Percentiles rank a stretch among this genome's conserved stretches.
phyloP scores from a whole-genome alignment of 2,113 vertebrate genomes.

The Terrapene triunguis region DNA sequence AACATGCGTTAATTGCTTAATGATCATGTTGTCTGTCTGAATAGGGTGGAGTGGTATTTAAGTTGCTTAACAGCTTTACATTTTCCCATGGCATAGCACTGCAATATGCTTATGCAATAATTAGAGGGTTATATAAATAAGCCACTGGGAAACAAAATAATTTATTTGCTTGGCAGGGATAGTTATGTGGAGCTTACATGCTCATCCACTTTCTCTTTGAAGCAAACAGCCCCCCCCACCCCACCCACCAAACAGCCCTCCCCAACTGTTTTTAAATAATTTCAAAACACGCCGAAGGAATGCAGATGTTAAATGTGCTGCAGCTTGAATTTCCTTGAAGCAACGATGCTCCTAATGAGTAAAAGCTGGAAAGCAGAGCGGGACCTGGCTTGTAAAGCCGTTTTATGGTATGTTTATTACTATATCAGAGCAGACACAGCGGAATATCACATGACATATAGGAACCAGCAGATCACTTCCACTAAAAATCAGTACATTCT shows the following conservation, averaged over 20 bases:
- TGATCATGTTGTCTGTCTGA: slow-evolving; percentile 75
- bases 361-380: slow-evolving; percentile 64
- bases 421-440: slow-evolving; percentile 27
- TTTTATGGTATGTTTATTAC: slow-evolving; percentile 58
- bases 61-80: slow-evolving; percentile 81
- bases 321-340: slow-evolving; percentile 51
- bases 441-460: not conserved
- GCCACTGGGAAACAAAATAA: slow-evolving; percentile 80
- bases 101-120: slow-evolving; percentile 80
- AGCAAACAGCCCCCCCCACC: not conserved
- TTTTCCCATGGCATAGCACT: slow-evolving; percentile 83
- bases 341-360: slow-evolving; percentile 56
- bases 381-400: slow-evolving; percentile 67
- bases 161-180: slow-evolving; percentile 68
- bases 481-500: not conserved
- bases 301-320: slow-evolving; percentile 46
- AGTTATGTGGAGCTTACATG: slow-evolving; percentile 46
- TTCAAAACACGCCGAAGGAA: slow-evolving; percentile 61
- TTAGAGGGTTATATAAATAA: slow-evolving; percentile 85
- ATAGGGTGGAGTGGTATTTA: slow-evolving; percentile 79
- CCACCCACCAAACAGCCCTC: not conserved
- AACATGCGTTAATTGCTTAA: slow-evolving; percentile 80
- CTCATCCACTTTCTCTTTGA: slow-evolving; percentile 39
- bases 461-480: not conserved
- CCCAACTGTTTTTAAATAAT: slow-evolving; percentile 49